Base-by-base conservation (phyloP, 2,888 invertebrate species). In the Itoplectis maculator region DNA sequence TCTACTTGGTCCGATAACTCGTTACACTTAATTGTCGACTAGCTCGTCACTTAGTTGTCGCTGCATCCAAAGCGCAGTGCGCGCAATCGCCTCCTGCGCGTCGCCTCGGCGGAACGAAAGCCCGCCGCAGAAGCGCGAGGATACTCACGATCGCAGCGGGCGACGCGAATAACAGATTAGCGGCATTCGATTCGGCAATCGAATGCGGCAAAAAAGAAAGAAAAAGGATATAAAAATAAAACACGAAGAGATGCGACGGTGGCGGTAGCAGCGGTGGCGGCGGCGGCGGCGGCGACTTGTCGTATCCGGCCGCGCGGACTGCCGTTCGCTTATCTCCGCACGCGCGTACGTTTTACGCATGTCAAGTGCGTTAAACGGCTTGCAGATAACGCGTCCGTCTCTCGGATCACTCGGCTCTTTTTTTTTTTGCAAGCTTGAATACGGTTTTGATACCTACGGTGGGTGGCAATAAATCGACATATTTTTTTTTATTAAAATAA, bases 131-230 rank as follows among this genome's bases (percentile, higher is more conserved):
- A n/a, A n/a, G n/a, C n/a, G n/a, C n/a, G n/a, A n/a, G 61, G n/a
- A 47, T 18, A 29, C 45, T 45, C 20, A 61, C 69, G 69, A 74
- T 59, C 68, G 69, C 47, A 83, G 84, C 13, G 74, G 89, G 86
- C 87, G 88, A 86, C 79, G 85, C 81, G 91, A 91, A 91, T 91
- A 90, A 91, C 88, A 90, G 88, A 90, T 91, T 87, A 90, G 89
- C 89, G 88, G 88, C 86, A 65, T 88, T 87, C 86, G 88, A 89
- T 91, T 91, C 89, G 90, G 90, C 89, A 88, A 90, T 89, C 87
- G 85, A 89, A 88, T 88, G 35, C 18, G 49, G 18, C 61, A 51
- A 70, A 35, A 56, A 68, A 29, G 37, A 72, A 23, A 54, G 56
- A 72, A 72, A 37, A n/a, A n/a, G n/a, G n/a, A n/a, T n/a, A n/a